Percentiles rank a stretch among this genome's conserved stretches.
phyloP scores from a whole-genome alignment of 2,888 invertebrate genomes.

The Aplocera efformata region DNA sequence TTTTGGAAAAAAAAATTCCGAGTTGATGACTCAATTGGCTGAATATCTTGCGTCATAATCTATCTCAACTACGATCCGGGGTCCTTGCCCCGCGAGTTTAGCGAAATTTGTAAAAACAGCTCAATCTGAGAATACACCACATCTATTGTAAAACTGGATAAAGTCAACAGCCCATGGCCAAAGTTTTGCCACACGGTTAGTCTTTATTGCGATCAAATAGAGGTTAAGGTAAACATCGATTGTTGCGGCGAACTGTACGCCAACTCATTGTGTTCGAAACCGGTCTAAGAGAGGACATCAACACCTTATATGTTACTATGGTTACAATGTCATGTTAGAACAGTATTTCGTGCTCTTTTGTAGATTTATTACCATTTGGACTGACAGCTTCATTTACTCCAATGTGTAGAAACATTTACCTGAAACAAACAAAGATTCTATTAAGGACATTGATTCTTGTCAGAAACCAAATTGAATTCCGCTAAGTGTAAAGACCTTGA shows the following conservation, averaged over 20 bases:
- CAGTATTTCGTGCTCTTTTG: constrained; percentile 11
- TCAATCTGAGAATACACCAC: constrained; percentile 16
- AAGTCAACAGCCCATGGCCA: constrained; percentile 9
- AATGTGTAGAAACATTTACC: constrained; percentile 15
- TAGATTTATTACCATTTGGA: constrained; percentile 6
- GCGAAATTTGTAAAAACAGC: constrained; percentile 25
- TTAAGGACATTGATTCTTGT: constrained; percentile 14
- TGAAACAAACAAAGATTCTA: constrained; percentile 24
- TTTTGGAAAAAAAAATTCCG: constrained; percentile 5
- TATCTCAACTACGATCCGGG: constrained; percentile 18
- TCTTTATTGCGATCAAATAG: constrained; percentile 15
- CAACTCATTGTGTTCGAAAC: constrained; percentile 23
- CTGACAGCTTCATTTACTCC: constrained; percentile 5
- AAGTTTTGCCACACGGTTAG: constrained; percentile 6
- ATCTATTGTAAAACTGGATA: constrained; percentile 19
- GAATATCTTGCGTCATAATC: constrained; percentile 19
- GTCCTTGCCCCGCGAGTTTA: constrained; percentile 25
- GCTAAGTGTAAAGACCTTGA: constrained; percentile 19
- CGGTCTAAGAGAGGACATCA: constrained; percentile 24
- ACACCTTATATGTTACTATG: constrained; percentile 19
- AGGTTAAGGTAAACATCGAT: constrained; percentile 6
- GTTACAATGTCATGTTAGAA: constrained; percentile 17
- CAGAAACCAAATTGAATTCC: constrained; percentile 16
- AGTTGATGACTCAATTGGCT: constrained; percentile 11
- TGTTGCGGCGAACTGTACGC: constrained; percentile 9